These are phyloP conservation scores for Orbicella faveolata DNA, from an alignment of 64 coral and sea anemone genomes.

Conservation along the genomic window DNA sequence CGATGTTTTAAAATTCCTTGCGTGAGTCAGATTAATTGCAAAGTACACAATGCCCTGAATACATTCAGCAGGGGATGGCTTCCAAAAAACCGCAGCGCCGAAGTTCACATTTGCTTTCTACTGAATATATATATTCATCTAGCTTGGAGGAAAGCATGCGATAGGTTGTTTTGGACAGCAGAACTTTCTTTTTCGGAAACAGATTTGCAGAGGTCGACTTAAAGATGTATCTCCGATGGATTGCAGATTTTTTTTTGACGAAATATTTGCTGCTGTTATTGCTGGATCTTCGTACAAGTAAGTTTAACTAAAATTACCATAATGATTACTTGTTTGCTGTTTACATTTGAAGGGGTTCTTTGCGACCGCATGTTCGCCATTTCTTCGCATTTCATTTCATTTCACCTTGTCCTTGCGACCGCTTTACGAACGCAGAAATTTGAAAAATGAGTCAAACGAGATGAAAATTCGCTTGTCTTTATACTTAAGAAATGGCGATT, in stretches of 20 bases:
- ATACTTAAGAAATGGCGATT: too few species aligned
- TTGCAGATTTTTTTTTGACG: not conserved
- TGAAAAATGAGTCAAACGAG: too few species aligned
- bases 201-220: not conserved
- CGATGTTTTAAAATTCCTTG: not conserved
- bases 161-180: not conserved
- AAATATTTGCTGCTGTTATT: not conserved
- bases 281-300: slow-evolving; percentile 8
- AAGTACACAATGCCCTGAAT: not conserved
- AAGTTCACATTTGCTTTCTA: not conserved
- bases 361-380: too few species aligned
- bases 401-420: too few species aligned
- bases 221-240: not conserved
- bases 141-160: not conserved
- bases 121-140: not conserved
- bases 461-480: too few species aligned
- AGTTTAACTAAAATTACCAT: not conserved
- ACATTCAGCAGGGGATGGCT: not conserved
- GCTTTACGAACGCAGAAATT: too few species aligned
- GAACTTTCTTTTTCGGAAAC: not conserved
- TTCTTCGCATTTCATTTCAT: too few species aligned
- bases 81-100: not conserved
- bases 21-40: not conserved
- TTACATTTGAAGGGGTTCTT: too few species aligned
- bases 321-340: not conserved